Base-by-base conservation (phyloP, 2,113 vertebrate genomes). In the Orientallactaga bullata region DNA sequence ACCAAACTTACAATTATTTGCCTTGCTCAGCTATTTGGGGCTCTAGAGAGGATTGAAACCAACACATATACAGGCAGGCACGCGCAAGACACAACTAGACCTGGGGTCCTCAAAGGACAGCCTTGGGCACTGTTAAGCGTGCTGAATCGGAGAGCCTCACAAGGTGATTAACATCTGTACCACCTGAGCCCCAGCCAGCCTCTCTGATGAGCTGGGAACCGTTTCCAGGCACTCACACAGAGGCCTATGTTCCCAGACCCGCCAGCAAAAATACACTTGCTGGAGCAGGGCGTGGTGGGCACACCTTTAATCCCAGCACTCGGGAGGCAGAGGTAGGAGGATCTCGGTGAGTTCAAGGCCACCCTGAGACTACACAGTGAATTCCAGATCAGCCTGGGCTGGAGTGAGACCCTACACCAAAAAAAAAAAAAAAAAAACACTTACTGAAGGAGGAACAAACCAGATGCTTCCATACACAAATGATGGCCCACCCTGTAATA, bases 61-160 rank as follows among this genome's bases (percentile, higher is more conserved):
- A 7, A 42, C 17, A 12, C 7, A 5, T 28, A 13, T 15, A 81
- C 12, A 2, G 3, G 69, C 13, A 21, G 9, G 61, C 3, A 5
- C 1, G 1, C 5, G 4, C 5, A 20, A 72, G 37, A 20, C 7
- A 15, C 42, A 1, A 3, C 3, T 0, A 3, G 17, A 20, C 3
- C 32, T 0, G 0, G 20, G 13, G 0, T 9, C 32, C 58, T 47
- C 5, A 0, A 21, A 63, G 18, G 66, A n/a, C 37, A 87, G 61
- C 69, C 61, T 55, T 63, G 8, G 76, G 0, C 21, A 39, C 3
- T 0, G 12, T 17, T 28, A n/a, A 69, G 60, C 0, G 0, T 3
- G 1, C 5, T 0, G 15, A 26, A 55, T 35, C 18, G 5, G 1
- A 12, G 37, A 21, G 13, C 37, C n/a, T 9, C 1, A 0, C 0